These are phyloP conservation scores for Chelmon rostratus DNA, from an alignment of 2,797 vertebrate genomes.

Conservation along the genomic window DNA sequence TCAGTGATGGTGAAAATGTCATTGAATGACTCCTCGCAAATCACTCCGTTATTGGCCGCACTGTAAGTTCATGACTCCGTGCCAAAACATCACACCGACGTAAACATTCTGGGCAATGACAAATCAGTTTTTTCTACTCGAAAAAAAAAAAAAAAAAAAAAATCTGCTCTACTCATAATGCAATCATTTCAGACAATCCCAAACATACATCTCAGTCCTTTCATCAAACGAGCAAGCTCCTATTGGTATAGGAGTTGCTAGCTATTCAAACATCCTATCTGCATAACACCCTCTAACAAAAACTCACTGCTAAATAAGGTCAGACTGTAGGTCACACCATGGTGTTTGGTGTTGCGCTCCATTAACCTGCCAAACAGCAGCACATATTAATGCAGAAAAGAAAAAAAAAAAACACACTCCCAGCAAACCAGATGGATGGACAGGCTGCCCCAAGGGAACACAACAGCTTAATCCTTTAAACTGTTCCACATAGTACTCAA, in stretches of 20 bases:
- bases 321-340: slow-evolving; percentile 72
- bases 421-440: slow-evolving; percentile 68
- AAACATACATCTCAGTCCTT: background rate
- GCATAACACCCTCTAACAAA: slow-evolving; percentile 43
- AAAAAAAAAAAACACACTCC: slow-evolving; percentile 35
- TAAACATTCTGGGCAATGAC: slow-evolving; percentile 60
- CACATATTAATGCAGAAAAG: slow-evolving; percentile 68
- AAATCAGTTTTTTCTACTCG: slow-evolving; percentile 47
- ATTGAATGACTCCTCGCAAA: slow-evolving; percentile 81
- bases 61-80: slow-evolving; percentile 67
- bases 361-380: slow-evolving; percentile 79
- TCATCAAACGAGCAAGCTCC: background rate
- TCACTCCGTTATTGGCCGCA: slow-evolving; percentile 68
- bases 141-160: slow-evolving; percentile 20
- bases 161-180: slow-evolving; percentile 15
- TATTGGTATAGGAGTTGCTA: background rate
- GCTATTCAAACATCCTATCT: slow-evolving; percentile 38
- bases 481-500: slow-evolving; percentile 77
- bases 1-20: slow-evolving; percentile 87
- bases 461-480: slow-evolving; percentile 86
- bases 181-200: slow-evolving; percentile 9
- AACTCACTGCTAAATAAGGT: slow-evolving; percentile 72
- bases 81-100: slow-evolving; percentile 53
- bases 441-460: slow-evolving; percentile 71
- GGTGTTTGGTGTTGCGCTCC: slow-evolving; percentile 73